Conservation (phyloP, 2,888 invertebrate species). For the Tetragonisca angustula region DNA sequence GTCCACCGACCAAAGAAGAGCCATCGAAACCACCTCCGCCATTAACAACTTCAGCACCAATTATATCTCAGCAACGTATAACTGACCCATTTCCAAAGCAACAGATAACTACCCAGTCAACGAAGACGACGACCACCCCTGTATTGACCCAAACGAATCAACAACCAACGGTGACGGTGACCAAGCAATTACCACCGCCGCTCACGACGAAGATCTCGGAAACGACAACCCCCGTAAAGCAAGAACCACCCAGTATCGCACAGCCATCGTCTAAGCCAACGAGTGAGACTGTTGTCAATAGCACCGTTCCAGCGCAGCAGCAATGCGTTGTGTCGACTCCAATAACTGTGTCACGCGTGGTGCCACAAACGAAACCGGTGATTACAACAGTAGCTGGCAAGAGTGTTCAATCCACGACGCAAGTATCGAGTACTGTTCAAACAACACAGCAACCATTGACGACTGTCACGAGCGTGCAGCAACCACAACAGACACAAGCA, state of each 20-base stretch:
- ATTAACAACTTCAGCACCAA: slow-evolving; percentile 58
- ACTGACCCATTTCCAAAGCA: slow-evolving; percentile 69
- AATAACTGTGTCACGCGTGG: slow-evolving; percentile 58
- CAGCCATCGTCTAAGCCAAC: slow-evolving; percentile 62
- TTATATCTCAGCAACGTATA: slow-evolving; percentile 64
- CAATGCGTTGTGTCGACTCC: slow-evolving; percentile 65
- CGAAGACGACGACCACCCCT: slow-evolving; percentile 49
- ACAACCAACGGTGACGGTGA: slow-evolving; percentile 49
- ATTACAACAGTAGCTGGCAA: slow-evolving; percentile 66
- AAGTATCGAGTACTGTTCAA: slow-evolving; percentile 66
- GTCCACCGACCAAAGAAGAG: slow-evolving; percentile 78
- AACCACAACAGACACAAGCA: slow-evolving; percentile 68
- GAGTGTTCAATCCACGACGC: slow-evolving; percentile 60
- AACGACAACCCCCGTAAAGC: slow-evolving; percentile 26
- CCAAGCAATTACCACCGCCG: slow-evolving; percentile 60
- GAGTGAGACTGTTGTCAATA: slow-evolving; percentile 44
- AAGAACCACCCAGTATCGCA: slow-evolving; percentile 36
- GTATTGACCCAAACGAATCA: slow-evolving; percentile 52
- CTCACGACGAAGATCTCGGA: slow-evolving; percentile 45
- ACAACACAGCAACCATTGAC: slow-evolving; percentile 61
- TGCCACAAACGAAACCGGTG: slow-evolving; percentile 70
- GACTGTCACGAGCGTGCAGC: slow-evolving; percentile 65
- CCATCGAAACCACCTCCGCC: slow-evolving; percentile 71
- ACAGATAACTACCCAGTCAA: slow-evolving; percentile 55
- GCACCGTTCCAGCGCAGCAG: slow-evolving; percentile 46